Conservation (phyloP, 2,888 invertebrate species). For the Polyommatus icarus region DNA sequence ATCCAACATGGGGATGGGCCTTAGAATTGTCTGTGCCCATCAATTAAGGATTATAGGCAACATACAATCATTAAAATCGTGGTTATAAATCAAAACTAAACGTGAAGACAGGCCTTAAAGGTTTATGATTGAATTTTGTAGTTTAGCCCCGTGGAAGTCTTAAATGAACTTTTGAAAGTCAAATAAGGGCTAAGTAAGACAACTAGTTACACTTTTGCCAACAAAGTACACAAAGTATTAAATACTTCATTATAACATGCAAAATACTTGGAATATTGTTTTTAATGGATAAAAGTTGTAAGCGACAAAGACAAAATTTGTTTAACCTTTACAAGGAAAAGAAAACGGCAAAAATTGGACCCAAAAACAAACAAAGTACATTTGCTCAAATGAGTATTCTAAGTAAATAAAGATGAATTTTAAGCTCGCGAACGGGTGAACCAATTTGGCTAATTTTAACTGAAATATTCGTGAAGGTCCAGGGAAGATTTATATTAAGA, state of each 20-base stretch:
- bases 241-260: neutral
- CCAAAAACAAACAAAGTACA: neutral
- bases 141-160: neutral
- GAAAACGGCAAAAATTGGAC: neutral
- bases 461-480: too few relatives aligned
- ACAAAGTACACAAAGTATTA: neutral
- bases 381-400: too few relatives aligned
- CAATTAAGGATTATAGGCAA: too few relatives aligned
- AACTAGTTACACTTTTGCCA: neutral
- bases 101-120: neutral
- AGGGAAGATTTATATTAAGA: too few relatives aligned
- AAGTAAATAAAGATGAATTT: too few relatives aligned
- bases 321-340: neutral
- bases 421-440: too few relatives aligned
- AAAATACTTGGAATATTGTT: neutral
- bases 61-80: neutral
- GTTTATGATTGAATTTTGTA: neutral
- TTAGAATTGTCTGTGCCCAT: too few relatives aligned
- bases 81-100: neutral
- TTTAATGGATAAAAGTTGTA: neutral
- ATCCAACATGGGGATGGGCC: too few relatives aligned
- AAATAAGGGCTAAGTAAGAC: neutral
- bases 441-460: too few relatives aligned
- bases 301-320: neutral
- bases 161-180: neutral